Evolutionary conservation across 2,888 invertebrate species (phyloP), one percentile per base, ranked within the genome.

Genomic region (Helicoverpa assulta): DNA sequence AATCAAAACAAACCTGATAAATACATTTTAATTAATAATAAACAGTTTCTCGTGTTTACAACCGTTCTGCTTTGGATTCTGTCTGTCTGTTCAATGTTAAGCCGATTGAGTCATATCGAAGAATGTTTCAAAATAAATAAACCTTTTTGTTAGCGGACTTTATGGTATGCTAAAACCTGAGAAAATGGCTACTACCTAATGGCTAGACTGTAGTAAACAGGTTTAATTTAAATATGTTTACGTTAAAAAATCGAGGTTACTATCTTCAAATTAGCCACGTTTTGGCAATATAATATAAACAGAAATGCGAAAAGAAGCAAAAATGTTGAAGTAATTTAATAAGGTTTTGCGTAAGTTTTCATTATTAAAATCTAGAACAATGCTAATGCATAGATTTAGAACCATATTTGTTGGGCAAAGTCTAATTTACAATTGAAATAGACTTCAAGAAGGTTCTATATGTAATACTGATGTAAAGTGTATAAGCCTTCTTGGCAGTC

Each of bases 61-160:
- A 8, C 16, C 21, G 58, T 19, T 55, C 64, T 69, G 80, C 21
- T 65, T 69, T 52, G 51, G 57, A 55, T 68, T 64, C 50, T 43
- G 52, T 58, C 63, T 14, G 54, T 66, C 66, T 80, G 81, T 80
- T 78, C 76, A 61, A 21, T 76, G 77, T 76, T 40, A 71, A 67
- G 14, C 33, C 29, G 16, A 75, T 75, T 72, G 67, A 76, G 77
- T 78, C 70, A 76, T 67, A 67, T n/a, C 40, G 33, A 54, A 60
- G 55, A 57, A 69, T 63, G 62, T 59, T 62, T 21, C 2, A 57
- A 60, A 68, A 40, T 76, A 76, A 76, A 74, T 64, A 76, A 58
- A 72, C 56, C 21, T 66, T 54, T 57, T 53, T 51, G 40, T 26
- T 14, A 50, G 56, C 26, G 56, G 26, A 60, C 53, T 26, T 29